Conservation (phyloP, 2,113 vertebrate genomes). For the Stictonetta naevosa region DNA sequence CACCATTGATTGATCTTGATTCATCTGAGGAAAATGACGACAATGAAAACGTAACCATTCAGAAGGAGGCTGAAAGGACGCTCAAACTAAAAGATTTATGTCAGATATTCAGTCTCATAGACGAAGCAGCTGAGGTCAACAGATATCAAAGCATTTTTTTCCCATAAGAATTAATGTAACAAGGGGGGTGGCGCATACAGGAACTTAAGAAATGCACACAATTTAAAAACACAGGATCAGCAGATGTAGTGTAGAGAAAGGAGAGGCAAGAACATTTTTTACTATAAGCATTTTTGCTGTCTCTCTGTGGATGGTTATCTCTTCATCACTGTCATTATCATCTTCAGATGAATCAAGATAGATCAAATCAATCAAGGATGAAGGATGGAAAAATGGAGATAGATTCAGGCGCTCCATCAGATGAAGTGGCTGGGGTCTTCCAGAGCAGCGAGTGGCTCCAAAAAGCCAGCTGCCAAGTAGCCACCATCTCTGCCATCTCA, state of each 20-base stretch:
- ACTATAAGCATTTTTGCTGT: slow-evolving; percentile 30
- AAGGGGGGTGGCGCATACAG: slow-evolving; percentile 10
- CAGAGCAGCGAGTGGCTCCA: neutral
- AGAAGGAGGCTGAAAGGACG: slow-evolving; percentile 23
- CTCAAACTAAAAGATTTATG: slow-evolving; percentile 44
- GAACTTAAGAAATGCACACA: slow-evolving; percentile 15
- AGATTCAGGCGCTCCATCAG: neutral
- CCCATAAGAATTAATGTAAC: slow-evolving; percentile 46
- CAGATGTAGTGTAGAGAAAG: neutral
- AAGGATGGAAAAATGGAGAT: slow-evolving; percentile 17
- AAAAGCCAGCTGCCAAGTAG: neutral
- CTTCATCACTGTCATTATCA: slow-evolving; percentile 60
- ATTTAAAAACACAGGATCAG: neutral
- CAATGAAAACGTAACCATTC: slow-evolving; percentile 43
- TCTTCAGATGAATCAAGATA: slow-evolving; percentile 47
- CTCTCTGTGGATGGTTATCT: neutral
- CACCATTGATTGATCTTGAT: slow-evolving; percentile 51
- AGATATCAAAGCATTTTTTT: slow-evolving; percentile 44
- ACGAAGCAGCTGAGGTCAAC: slow-evolving; percentile 56
- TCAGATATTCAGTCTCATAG: neutral
- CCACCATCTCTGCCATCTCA: neutral
- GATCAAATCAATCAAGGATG: neutral
- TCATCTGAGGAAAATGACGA: slow-evolving; percentile 42
- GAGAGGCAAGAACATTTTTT: slow-evolving; percentile 37
- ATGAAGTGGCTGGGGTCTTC: neutral